Percentiles rank a stretch among this genome's conserved stretches.
These are phyloP conservation scores for Macroramphosus scolopax DNA, from an alignment of 2,797 vertebrate species.

Conservation along the genomic window DNA sequence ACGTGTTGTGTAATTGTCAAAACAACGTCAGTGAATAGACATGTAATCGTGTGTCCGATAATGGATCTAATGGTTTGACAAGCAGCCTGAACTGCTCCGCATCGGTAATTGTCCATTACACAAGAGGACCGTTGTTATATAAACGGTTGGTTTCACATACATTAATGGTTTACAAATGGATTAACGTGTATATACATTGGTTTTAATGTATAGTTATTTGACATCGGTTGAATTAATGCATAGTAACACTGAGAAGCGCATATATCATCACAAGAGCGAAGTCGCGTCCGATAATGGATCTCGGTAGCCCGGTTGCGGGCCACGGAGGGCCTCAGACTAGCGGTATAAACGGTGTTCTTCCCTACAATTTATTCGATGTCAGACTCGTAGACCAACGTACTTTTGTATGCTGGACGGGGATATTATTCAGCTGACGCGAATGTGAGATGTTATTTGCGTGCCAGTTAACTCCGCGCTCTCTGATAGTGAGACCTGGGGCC, in stretches of 20 bases:
- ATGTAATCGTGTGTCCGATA: conserved; percentile 34
- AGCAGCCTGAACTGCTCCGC: conserved; percentile 36
- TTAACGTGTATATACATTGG: rapidly evolving
- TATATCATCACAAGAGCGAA: neutral
- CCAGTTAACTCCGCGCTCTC: conserved; percentile 8
- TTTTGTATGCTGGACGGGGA: rapidly evolving
- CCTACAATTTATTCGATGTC: neutral
- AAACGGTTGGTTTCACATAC: neutral
- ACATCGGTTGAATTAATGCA: neutral
- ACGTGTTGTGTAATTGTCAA: rapidly evolving
- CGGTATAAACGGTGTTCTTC: neutral
- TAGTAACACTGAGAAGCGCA: neutral
- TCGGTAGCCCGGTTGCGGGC: conserved; percentile 46
- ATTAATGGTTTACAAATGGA: rapidly evolving
- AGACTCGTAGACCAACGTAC: rapidly evolving
- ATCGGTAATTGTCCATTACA: conserved; percentile 35
- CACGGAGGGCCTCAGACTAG: conserved; percentile 39
- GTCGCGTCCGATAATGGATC: conserved; percentile 63
- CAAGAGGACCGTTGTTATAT: conserved; percentile 10
- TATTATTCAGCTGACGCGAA: rapidly evolving
- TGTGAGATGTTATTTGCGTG: neutral
- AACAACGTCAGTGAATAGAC: rapidly evolving
- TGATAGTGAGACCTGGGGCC: conserved; percentile 15
- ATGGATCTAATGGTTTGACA: conserved; percentile 28
- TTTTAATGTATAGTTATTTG: rapidly evolving